Conservation (phyloP, 1,140 invertebrate species). For the Drosophila sulfurigaster region DNA sequence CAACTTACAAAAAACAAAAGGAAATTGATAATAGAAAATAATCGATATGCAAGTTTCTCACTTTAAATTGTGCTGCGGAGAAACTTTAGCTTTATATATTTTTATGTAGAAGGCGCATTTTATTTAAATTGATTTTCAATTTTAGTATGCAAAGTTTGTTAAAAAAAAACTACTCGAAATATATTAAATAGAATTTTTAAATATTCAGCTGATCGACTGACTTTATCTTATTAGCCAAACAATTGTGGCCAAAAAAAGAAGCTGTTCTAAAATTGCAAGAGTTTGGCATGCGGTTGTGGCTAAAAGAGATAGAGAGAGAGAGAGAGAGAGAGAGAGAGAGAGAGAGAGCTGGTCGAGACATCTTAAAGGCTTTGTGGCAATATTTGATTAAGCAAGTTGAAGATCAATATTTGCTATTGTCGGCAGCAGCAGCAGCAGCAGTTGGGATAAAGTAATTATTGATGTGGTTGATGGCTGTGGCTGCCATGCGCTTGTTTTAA, state of each 20-base stretch:
- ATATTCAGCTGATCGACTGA: too few relatives aligned
- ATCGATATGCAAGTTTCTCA: too few relatives aligned
- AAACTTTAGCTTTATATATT: too few relatives aligned
- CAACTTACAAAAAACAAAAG: too few relatives aligned
- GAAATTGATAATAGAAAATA: too few relatives aligned
- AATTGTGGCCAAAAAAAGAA: not conserved
- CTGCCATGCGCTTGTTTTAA: slow-evolving; percentile 49
- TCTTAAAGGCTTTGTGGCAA: slow-evolving; percentile 13
- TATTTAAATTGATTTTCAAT: too few relatives aligned
- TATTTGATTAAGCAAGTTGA: slow-evolving; percentile 36
- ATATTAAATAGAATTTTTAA: too few relatives aligned
- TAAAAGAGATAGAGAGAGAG: not conserved
- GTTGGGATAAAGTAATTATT: slow-evolving; percentile 62
- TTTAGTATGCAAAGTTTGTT: too few relatives aligned
- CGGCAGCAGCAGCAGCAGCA: slow-evolving; percentile 1
- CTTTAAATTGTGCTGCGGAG: too few relatives aligned
- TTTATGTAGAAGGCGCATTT: too few relatives aligned
- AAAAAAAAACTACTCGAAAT: too few relatives aligned
- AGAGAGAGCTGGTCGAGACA: not conserved
- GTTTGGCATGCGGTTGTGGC: not conserved
- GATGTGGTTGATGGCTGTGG: slow-evolving; percentile 30
- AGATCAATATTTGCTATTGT: slow-evolving; percentile 27
- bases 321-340: slow-evolving; percentile 2
- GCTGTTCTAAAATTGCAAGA: not conserved
- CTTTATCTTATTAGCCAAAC: too few relatives aligned